Base-by-base conservation (phyloP, 2,888 invertebrate species). In the Lasioglossum marginatum region DNA sequence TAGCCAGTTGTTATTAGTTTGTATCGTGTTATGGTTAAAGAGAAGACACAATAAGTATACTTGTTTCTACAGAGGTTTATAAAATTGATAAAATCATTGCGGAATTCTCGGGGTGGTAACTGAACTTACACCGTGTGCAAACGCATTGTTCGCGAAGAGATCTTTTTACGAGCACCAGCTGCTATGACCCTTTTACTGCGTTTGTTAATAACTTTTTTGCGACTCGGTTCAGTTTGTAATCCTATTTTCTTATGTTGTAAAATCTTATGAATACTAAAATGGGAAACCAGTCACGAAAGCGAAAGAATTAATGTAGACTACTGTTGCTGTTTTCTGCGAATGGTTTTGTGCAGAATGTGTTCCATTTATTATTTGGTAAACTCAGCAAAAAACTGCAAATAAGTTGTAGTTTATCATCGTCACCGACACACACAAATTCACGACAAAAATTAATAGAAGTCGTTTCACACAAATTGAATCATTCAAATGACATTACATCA, bases 131-230 rank as follows among this genome's bases (percentile, higher is more conserved):
- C 27, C n/a, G 16, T 8, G 14, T 27, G 71, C 4, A 74, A 78
- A 76, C 48, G 71, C 52, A 79, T 83, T 80, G 78, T 83, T 48
- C 73, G 14, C 14, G 52, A 23, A n/a, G 43, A 31, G 27, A 74
- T 14, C 27, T 48, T 74, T 87, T 87, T 83, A 83, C 74, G 81
- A 79, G 48, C 45, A 27, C 31, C 48, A 43, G 16, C 5, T 37
- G 66, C 52, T 45, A 60, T 83, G 72, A 27, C 43, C 19, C 27
- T 81, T 87, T 87, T 81, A 83, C 68, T 79, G 34, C 74, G n/a
- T 79, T 78, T 81, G 83, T 81, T 86, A 83, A 87, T 87, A 83
- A 86, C 83, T 73, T 86, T 82, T 82, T 86, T 81, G 77, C 70
- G 63, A 80, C 74, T 79, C 40, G 48, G 43, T 77, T 52, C 68